Percentiles rank a stretch among this genome's conserved stretches.
Evolutionary conservation across 2,888 invertebrate species (phyloP).

Genomic region (Scaptomyza cyrtandrae): DNA sequence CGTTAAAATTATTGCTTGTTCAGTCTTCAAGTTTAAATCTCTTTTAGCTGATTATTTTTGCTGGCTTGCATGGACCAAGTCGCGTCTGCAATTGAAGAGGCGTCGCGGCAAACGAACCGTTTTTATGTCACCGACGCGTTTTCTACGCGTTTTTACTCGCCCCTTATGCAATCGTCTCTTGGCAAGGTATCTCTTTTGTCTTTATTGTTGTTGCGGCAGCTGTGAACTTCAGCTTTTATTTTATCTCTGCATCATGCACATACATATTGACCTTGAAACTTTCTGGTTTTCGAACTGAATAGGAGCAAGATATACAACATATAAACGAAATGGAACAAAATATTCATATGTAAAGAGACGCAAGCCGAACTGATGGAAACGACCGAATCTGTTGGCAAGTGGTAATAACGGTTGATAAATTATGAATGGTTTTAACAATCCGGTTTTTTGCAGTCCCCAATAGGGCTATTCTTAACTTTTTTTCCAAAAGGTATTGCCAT

Average conservation of each 20-base stretch:
- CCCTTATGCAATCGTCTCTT: conserved; percentile 75
- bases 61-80: conserved; percentile 48
- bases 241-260: conserved; percentile 53
- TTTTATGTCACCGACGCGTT: conserved; percentile 63
- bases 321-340: conserved; percentile 40
- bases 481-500: neutral
- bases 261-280: conserved; percentile 79
- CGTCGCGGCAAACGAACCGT: conserved; percentile 47
- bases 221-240: conserved; percentile 44
- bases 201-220: conserved; percentile 16
- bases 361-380: conserved; percentile 2
- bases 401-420: conserved; percentile 27
- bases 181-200: conserved; percentile 48
- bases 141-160: conserved; percentile 44
- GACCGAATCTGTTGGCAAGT: conserved; percentile 9
- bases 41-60: conserved; percentile 32
- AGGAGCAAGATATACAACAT: conserved; percentile 47
- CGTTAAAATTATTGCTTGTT: conserved; percentile 29
- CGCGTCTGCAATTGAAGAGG: conserved; percentile 71
- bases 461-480: conserved; percentile 4
- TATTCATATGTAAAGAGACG: neutral
- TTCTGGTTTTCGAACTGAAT: conserved; percentile 75
- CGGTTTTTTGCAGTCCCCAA: conserved; percentile 18
- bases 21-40: conserved; percentile 58
- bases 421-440: conserved; percentile 18